phyloP scores from a whole-genome alignment of 2,888 invertebrate genomes.

The Quadriops clusia region DNA sequence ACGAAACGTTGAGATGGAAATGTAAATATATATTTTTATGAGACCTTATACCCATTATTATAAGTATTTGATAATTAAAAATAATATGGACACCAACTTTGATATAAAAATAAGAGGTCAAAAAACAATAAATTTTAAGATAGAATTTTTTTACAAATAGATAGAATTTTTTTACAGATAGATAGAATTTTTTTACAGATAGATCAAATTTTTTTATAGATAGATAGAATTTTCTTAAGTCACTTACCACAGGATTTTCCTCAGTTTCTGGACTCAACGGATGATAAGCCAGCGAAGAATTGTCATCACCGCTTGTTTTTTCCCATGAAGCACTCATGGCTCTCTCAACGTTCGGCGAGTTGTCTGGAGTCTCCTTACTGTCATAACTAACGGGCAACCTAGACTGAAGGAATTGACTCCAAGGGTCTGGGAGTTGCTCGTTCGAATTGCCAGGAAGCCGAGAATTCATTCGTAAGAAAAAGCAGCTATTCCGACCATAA shows the following conservation, averaged over 20 bases:
- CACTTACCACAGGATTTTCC: constrained; percentile 25
- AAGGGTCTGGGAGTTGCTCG: constrained; percentile 64
- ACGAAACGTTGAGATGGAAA: too few species aligned
- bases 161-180: too few species aligned
- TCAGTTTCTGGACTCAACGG: constrained; percentile 64
- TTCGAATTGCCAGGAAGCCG: constrained; percentile 43
- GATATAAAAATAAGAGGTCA: too few species aligned
- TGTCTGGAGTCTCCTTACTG: constrained; percentile 22
- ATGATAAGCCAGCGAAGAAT: constrained; percentile 41
- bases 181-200: too few species aligned
- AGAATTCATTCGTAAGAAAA: constrained; percentile 83
- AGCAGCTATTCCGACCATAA: constrained; percentile 80
- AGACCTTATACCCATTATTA: too few species aligned
- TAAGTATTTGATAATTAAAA: too few species aligned
- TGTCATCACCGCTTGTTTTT: constrained; percentile 5
- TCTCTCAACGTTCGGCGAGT: constrained; percentile 23
- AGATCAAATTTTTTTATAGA: too few species aligned
- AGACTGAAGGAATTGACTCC: constrained; percentile 66
- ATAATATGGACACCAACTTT: background rate
- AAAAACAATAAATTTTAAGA: too few species aligned
- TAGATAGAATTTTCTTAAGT: too few species aligned
- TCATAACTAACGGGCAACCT: constrained; percentile 27
- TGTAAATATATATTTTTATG: too few species aligned
- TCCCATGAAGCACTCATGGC: constrained; percentile 4
- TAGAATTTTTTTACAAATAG: too few species aligned